These are phyloP conservation scores for Eupithecia abbreviata DNA, from an alignment of 2,888 invertebrate genomes.

Conservation along the genomic window DNA sequence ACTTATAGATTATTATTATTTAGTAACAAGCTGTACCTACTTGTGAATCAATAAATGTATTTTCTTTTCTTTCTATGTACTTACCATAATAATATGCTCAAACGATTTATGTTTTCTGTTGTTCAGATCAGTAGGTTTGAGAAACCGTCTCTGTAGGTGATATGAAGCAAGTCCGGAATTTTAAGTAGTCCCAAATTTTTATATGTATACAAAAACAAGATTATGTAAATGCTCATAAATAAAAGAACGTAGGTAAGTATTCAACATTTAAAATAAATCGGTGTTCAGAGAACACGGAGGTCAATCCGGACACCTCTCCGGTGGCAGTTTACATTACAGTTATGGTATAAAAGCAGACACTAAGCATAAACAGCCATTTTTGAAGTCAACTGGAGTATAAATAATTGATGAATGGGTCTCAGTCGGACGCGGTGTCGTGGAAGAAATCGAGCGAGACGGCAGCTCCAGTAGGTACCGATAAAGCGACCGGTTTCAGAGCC, in stretches of 20 bases:
- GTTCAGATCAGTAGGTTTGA: constrained; percentile 6
- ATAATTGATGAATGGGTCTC: constrained; percentile 67
- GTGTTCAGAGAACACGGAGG: constrained; percentile 43
- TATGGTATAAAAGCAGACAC: constrained; percentile 55
- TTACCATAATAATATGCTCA: constrained; percentile 7
- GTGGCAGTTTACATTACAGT: constrained; percentile 54
- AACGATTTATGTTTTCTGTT: constrained; percentile 18
- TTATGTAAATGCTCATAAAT: constrained; percentile 38
- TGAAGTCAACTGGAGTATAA: constrained; percentile 65
- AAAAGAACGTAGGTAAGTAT: constrained; percentile 27
- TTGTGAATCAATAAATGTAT: no score
- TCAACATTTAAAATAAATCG: constrained; percentile 32
- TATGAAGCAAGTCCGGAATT: constrained; percentile 16
- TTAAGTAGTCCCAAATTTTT: constrained; percentile 20
- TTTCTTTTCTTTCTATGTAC: no score
- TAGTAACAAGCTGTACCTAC: no score
- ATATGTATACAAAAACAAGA: constrained; percentile 30
- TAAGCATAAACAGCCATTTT: constrained; percentile 54
- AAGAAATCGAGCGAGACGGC: constrained; percentile 69
- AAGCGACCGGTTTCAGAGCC: constrained; percentile 59
- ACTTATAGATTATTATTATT: no score
- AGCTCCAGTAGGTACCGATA: constrained; percentile 58
- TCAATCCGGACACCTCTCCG: constrained; percentile 43
- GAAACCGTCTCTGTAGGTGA: not conserved
- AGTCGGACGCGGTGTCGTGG: constrained; percentile 61